Conservation (phyloP, 2,888 invertebrate genomes). For the Papilio demoleus region DNA sequence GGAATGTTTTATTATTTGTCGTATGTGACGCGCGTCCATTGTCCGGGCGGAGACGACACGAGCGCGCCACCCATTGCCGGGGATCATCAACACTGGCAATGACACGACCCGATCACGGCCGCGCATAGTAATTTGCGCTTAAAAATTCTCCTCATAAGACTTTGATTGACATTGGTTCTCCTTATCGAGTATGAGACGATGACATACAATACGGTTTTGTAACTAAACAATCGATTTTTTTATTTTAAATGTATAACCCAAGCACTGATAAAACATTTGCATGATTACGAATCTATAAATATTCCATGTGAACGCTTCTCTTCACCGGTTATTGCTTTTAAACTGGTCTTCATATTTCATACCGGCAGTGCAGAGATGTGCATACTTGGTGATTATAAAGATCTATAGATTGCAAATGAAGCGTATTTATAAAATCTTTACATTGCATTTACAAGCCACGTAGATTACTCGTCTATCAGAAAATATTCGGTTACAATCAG, state of each 20-base stretch:
- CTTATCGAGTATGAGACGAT: conserved; percentile 41
- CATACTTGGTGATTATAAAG: not conserved
- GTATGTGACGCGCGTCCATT: conserved; percentile 63
- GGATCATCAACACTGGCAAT: conserved; percentile 62
- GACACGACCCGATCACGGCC: conserved; percentile 60
- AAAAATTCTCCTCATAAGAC: conserved; percentile 42
- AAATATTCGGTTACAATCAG: not conserved
- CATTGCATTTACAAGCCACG: not conserved
- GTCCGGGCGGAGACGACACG: conserved; percentile 52
- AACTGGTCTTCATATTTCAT: conserved; percentile 19
- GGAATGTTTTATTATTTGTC: conserved; percentile 62
- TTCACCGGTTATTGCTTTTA: conserved; percentile 2
- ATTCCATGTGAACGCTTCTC: conserved; percentile 3
- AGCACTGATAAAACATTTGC: not conserved
- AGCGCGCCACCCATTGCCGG: conserved; percentile 65
- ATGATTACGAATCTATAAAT: conserved; percentile 22
- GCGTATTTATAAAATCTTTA: not conserved
- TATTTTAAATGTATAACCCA: not conserved
- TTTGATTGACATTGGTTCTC: conserved; percentile 38
- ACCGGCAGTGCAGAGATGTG: not conserved
- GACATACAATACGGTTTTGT: conserved; percentile 23
- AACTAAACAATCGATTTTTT: conserved; percentile 10
- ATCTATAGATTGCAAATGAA: not conserved
- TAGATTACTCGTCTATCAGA: not conserved
- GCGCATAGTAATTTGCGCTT: conserved; percentile 44